Conservation (phyloP, 2,113 vertebrate genomes). For the Caloenas nicobarica region DNA sequence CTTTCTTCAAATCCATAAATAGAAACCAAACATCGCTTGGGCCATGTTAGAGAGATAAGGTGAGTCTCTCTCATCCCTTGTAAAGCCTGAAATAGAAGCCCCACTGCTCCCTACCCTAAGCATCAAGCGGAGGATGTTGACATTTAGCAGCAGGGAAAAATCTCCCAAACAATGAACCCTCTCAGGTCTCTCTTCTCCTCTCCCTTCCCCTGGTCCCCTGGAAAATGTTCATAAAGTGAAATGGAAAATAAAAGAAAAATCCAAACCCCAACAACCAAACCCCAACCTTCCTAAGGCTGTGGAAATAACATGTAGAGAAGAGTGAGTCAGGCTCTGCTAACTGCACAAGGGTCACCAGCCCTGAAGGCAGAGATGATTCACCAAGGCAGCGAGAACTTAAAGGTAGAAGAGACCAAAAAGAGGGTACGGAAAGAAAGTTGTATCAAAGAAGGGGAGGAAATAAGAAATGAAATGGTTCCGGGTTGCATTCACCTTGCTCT, state of each 20-base stretch:
- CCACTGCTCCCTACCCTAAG: neutral
- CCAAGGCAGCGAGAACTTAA: neutral
- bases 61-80: slow-evolving; percentile 24
- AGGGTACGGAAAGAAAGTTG: neutral
- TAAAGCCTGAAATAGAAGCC: slow-evolving; percentile 40
- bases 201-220: neutral
- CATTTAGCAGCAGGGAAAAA: slow-evolving; percentile 22
- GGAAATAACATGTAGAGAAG: slow-evolving; percentile 44
- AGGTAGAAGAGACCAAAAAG: slow-evolving; percentile 2
- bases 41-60: slow-evolving; percentile 45
- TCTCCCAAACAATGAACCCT: slow-evolving; percentile 21
- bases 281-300: neutral
- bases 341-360: neutral
- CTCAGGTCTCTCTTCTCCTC: neutral
- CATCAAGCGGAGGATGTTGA: neutral
- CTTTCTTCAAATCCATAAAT: slow-evolving; percentile 62
- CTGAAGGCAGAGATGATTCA: slow-evolving; percentile 48
- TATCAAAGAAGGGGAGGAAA: neutral
- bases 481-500: neutral
- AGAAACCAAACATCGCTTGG: slow-evolving; percentile 8
- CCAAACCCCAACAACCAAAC: slow-evolving; percentile 18
- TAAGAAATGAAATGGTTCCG: neutral
- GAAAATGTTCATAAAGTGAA: slow-evolving; percentile 28
- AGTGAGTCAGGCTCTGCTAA: slow-evolving; percentile 66
- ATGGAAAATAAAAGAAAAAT: neutral